Evolutionary conservation across 2,888 invertebrate species (phyloP), one percentile per base, ranked within the genome.

Genomic region (Eupithecia dodoneata): DNA sequence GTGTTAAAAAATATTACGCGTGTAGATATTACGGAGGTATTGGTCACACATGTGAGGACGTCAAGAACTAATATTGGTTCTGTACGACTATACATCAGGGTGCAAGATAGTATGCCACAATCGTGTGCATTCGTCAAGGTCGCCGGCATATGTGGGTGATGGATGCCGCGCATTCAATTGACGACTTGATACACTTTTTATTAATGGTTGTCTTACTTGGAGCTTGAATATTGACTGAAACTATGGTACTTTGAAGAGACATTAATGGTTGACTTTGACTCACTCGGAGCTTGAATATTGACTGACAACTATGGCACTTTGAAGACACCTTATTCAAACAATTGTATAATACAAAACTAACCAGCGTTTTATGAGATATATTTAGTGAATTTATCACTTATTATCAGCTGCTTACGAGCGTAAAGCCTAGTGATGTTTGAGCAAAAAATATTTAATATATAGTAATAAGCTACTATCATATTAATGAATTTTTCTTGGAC

Each of bases 91-190:
- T 91, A 91, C 91, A 92, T 93, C 91, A 92, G 82, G 75, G 74
- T 67, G 44, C 73, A 47, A 55, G 77, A 79, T 79, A 83, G 83
- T 83, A 80, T 78, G 78, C 82, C 84, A 83, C 83, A 81, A 87
- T 88, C 86, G 86, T 78, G 85, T 85, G 87, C 87, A 90, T 92
- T 93, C 87, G 93, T 92, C 92, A 92, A 93, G 93, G 94, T 92
- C 91, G 81, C 84, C 91, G 81, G 83, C 93, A 92, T 85, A 88
- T 93, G 92, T 88, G 85, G 81, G 81, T 90, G 93, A 93, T 70
- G 47, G 70, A 45, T 69, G 45, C 13, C 44, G 45, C 18, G 2
- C 45, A 69, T 49, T 30, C 18, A 30, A 13, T 92, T 69, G 78
- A 81, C 59, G 66, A 52, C 69, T 74, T 79, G 79, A 78, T 73